phyloP scores from a whole-genome alignment of 2,113 vertebrate species.

The Odontesthes bonariensis region DNA sequence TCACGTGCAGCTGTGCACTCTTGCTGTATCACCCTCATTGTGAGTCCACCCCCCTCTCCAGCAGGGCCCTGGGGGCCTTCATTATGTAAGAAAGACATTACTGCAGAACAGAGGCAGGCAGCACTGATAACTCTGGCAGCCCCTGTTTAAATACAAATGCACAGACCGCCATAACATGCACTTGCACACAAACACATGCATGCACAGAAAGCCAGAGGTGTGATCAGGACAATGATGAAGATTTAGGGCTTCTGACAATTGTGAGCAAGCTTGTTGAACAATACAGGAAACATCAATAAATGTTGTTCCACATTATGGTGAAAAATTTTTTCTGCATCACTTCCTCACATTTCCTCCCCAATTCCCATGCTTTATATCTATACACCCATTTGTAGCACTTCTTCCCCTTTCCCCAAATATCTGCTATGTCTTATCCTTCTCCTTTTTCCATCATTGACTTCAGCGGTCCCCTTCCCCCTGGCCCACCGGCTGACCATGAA shows the following conservation, averaged over 20 bases:
- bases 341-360: not conserved
- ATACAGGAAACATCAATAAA: conserved; percentile 45
- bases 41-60: conserved; percentile 71
- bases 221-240: conserved; percentile 43
- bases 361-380: not conserved
- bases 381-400: conserved; percentile 12
- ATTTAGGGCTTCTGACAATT: conserved; percentile 28
- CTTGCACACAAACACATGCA: conserved; percentile 17
- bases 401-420: not conserved
- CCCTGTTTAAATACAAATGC: conserved; percentile 50
- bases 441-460: not conserved
- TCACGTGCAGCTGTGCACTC: conserved; percentile 74
- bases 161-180: conserved; percentile 24
- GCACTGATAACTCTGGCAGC: conserved; percentile 66
- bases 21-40: conserved; percentile 72
- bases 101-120: conserved; percentile 72
- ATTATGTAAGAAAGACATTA: conserved; percentile 83
- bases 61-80: conserved; percentile 74
- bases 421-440: not conserved
- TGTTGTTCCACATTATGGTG: not conserved
- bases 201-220: conserved; percentile 25
- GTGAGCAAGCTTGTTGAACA: conserved; percentile 16
- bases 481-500: conserved; percentile 88
- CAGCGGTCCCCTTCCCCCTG: conserved; percentile 87
- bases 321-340: conserved; percentile 7